phyloP scores from a whole-genome alignment of 92 coral and sea anemone species.

The Umimayanthus kanabou region DNA sequence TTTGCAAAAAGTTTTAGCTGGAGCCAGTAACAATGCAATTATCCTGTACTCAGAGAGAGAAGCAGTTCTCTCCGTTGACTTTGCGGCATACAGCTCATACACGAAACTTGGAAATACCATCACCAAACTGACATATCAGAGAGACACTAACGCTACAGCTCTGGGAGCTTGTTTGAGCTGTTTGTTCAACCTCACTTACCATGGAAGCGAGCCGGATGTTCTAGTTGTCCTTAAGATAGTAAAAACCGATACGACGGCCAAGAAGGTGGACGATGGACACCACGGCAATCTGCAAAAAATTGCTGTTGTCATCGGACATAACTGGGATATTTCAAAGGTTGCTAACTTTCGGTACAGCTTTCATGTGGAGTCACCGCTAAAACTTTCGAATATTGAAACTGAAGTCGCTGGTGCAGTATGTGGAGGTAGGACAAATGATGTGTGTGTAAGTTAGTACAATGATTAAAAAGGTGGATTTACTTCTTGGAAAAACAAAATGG shows the following conservation, averaged over 20 bases:
- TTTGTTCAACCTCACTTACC: neutral
- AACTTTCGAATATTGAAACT: too few relatives aligned
- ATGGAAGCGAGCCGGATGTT: neutral
- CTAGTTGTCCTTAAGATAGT: neutral
- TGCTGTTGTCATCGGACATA: neutral
- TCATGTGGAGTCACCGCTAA: neutral
- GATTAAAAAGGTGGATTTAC: neutral
- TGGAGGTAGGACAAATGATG: neutral
- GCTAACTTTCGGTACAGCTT: neutral
- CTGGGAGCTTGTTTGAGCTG: neutral
- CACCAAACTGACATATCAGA: neutral
- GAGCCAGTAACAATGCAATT: neutral
- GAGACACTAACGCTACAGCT: neutral
- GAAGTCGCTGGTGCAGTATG: neutral
- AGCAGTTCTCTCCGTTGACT: neutral
- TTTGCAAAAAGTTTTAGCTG: neutral
- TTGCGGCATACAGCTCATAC: neutral
- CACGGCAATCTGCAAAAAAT: neutral
- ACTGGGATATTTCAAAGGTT: neutral
- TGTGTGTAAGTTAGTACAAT: neutral
- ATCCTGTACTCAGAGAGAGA: neutral
- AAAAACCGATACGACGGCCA: neutral
- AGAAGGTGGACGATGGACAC: neutral
- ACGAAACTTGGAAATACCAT: neutral
- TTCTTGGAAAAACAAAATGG: neutral